phyloP scores from a whole-genome alignment of 1,140 invertebrate genomes.

The Drosophila nasuta region DNA sequence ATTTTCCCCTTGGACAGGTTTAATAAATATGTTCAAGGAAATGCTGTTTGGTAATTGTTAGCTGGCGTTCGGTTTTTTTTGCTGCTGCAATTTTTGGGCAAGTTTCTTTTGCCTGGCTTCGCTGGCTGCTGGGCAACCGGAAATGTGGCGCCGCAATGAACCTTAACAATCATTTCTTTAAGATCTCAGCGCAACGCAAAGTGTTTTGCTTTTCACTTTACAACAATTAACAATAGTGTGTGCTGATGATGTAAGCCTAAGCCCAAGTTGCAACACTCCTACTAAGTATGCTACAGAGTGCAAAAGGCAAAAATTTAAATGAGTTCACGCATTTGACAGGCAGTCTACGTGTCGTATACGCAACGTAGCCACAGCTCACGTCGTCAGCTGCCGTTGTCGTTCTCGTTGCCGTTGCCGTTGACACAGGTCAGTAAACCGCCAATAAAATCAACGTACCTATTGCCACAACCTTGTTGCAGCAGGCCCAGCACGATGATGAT shows the following conservation, averaged over 20 bases:
- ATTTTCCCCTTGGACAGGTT: conserved; percentile 72
- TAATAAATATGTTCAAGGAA: conserved; percentile 85
- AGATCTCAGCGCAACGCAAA: conserved; percentile 52
- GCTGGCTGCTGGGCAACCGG: conserved; percentile 51
- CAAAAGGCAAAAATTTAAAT: conserved; percentile 57
- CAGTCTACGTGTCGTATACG: conserved; percentile 71
- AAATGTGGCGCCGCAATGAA: conserved; percentile 65
- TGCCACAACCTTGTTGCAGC: conserved; percentile 13
- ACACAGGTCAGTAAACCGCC: conserved; percentile 81
- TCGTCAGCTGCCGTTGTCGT: conserved; percentile 39
- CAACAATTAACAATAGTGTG: conserved; percentile 24
- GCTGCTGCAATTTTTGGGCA: conserved; percentile 44
- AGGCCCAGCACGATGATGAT: not conserved
- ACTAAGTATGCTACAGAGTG: conserved; percentile 30
- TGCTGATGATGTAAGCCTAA: conserved; percentile 18
- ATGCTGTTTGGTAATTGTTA: conserved; percentile 84
- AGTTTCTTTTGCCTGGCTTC: conserved; percentile 37
- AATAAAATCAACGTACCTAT: conserved; percentile 76
- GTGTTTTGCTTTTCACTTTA: conserved; percentile 17
- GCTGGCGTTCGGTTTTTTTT: conserved; percentile 30
- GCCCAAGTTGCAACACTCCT: conserved; percentile 12
- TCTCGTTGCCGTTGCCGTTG: conserved; percentile 61
- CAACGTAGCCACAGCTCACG: conserved; percentile 49
- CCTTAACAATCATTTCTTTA: conserved; percentile 68
- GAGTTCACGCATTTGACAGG: conserved; percentile 74